These are phyloP conservation scores for Dendronephthya gigantea DNA, from an alignment of 64 coral and sea anemone genomes.

Conservation along the genomic window DNA sequence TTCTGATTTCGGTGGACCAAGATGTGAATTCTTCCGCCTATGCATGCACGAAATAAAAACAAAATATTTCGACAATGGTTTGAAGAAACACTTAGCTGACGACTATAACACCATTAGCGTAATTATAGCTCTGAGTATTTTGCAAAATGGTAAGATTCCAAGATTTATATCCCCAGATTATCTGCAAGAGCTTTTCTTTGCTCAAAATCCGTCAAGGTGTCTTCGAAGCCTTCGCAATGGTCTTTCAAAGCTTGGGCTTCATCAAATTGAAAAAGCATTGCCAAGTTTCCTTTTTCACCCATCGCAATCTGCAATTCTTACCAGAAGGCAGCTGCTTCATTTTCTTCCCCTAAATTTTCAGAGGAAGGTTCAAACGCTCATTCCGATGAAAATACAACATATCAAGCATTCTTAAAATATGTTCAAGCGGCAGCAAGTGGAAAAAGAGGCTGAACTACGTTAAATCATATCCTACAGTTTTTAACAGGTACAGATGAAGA, in stretches of 20 bases:
- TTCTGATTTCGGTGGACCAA: slow-evolving; percentile 28
- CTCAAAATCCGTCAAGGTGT: not conserved
- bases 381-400: not conserved
- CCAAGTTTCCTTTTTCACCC: slow-evolving; percentile 3
- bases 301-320: not conserved
- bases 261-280: slow-evolving; percentile 35
- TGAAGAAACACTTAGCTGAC: slow-evolving; percentile 9
- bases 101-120: slow-evolving; percentile 17
- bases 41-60: slow-evolving; percentile 38
- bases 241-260: slow-evolving; percentile 18
- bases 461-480: slow-evolving; percentile 23
- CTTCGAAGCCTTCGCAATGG: slow-evolving; percentile 23
- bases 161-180: slow-evolving; percentile 29
- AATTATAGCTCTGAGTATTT: slow-evolving; percentile 23
- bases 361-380: not conserved
- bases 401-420: not conserved
- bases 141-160: slow-evolving; percentile 32
- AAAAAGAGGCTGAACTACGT: not conserved
- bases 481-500: slow-evolving; percentile 31
- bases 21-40: slow-evolving; percentile 22
- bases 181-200: slow-evolving; percentile 18
- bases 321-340: slow-evolving; percentile 1
- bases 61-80: slow-evolving; percentile 35
- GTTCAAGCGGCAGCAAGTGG: not conserved
- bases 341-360: not conserved